Percentiles rank a stretch among this genome's conserved stretches.
These are phyloP conservation scores for Chaunax sp. DNA, from an alignment of 2,797 vertebrate species.

Conservation along the genomic window DNA sequence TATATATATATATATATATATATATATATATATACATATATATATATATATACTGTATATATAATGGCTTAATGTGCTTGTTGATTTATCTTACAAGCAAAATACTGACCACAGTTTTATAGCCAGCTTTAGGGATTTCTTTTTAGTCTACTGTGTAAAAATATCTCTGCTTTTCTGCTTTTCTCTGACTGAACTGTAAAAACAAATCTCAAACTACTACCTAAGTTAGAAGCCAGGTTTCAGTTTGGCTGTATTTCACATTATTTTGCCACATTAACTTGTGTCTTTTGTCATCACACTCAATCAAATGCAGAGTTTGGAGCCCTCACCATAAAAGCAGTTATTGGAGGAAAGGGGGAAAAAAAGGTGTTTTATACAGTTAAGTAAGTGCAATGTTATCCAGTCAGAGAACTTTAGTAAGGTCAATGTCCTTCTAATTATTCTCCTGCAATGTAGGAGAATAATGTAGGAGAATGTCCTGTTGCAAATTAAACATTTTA, in stretches of 20 bases:
- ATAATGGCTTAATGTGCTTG: not conserved
- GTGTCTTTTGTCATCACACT: slow-evolving; percentile 52
- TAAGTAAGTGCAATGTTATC: not conserved
- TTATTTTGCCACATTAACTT: slow-evolving; percentile 34
- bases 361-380: slow-evolving; percentile 3
- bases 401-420: slow-evolving; percentile 1
- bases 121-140: not conserved
- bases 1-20: too few species aligned
- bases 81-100: not conserved
- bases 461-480: too few species aligned
- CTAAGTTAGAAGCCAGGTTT: not conserved
- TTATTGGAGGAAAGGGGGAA: slow-evolving; percentile 19
- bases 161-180: not conserved
- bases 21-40: too few species aligned
- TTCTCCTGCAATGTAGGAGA: not conserved
- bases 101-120: too few species aligned
- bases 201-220: not conserved
- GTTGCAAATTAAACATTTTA: slow-evolving; percentile 7
- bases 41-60: too few species aligned
- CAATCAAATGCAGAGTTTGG: slow-evolving; percentile 33
- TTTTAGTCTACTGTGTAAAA: not conserved
- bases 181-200: not conserved
- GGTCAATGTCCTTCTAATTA: slow-evolving; percentile 5
- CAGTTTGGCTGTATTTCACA: slow-evolving; percentile 31
- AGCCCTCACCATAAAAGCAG: slow-evolving; percentile 15